Conservation (phyloP, 2,113 vertebrate species). For the Clinocottus analis region DNA sequence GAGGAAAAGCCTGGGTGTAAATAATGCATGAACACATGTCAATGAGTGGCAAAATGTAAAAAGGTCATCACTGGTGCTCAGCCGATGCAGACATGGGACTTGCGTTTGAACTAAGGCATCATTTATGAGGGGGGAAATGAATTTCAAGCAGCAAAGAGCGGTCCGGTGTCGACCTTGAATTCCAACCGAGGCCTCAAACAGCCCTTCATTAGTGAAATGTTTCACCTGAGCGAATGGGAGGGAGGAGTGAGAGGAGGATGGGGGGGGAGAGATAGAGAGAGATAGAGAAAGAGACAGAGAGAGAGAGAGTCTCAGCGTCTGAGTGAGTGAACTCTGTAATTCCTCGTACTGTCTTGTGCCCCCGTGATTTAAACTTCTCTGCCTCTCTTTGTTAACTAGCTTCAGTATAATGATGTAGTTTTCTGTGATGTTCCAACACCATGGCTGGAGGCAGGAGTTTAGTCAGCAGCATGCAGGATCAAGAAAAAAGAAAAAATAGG, state of each 20-base stretch:
- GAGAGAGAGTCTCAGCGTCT: conserved; percentile 39
- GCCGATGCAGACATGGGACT: conserved; percentile 25
- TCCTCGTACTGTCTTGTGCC: conserved; percentile 65
- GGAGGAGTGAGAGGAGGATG: not conserved
- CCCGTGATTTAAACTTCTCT: conserved; percentile 77
- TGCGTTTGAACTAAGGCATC: conserved; percentile 17
- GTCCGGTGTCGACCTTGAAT: conserved; percentile 67
- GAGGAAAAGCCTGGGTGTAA: not conserved
- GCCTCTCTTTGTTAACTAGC: conserved; percentile 82
- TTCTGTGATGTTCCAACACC: conserved; percentile 83
- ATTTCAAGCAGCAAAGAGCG: conserved; percentile 42
- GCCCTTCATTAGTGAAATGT: conserved; percentile 62
- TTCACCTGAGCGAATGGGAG: conserved; percentile 49
- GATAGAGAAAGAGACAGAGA: no score
- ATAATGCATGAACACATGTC: conserved; percentile 44
- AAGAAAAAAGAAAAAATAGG: conserved; percentile 57
- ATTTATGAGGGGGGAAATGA: conserved; percentile 35
- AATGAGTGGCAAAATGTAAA: conserved; percentile 10
- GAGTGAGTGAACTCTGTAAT: conserved; percentile 66
- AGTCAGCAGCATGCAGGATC: conserved; percentile 80
- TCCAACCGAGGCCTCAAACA: conserved; percentile 36
- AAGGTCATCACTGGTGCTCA: conserved; percentile 20
- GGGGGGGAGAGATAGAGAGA: no score
- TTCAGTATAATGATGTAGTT: conserved; percentile 82
- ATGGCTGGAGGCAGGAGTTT: conserved; percentile 84